Conservation (phyloP, 2,113 vertebrate species). For the Pseudorasbora parva region DNA sequence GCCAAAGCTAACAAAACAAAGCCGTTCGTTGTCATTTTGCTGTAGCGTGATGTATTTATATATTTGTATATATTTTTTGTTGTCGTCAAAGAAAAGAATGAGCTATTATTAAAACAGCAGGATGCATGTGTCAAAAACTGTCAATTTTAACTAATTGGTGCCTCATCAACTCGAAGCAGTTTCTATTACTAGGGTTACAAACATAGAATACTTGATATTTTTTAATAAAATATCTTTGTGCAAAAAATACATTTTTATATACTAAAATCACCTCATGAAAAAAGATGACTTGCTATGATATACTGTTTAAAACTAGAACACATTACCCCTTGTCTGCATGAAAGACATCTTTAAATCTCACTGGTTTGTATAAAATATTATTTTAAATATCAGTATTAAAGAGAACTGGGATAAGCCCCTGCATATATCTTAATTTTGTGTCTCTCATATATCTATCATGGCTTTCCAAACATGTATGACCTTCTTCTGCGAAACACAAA, state of each 20-base stretch:
- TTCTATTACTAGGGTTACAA: neutral
- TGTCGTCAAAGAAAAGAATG: neutral
- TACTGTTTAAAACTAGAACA: neutral
- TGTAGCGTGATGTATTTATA: neutral
- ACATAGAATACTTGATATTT: neutral
- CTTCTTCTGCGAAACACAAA: neutral
- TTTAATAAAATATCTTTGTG: neutral
- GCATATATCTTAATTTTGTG: neutral
- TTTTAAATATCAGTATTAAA: too few species aligned
- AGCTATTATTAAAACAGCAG: neutral
- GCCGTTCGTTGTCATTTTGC: conserved; percentile 27
- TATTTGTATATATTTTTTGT: neutral
- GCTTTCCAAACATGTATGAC: neutral
- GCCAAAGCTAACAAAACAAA: conserved; percentile 36
- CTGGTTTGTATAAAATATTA: too few species aligned
- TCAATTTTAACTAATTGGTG: neutral
- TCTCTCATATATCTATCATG: too few species aligned
- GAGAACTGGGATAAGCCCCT: too few species aligned
- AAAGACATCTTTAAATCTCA: neutral
- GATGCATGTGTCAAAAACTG: neutral
- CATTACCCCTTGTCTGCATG: neutral
- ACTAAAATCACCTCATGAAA: neutral
- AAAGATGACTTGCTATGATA: too few species aligned
- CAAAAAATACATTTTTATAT: neutral
- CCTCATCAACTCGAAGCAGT: neutral